Base-by-base conservation (phyloP, 2,797 vertebrate species). In the Phaenicophaeus curvirostris region DNA sequence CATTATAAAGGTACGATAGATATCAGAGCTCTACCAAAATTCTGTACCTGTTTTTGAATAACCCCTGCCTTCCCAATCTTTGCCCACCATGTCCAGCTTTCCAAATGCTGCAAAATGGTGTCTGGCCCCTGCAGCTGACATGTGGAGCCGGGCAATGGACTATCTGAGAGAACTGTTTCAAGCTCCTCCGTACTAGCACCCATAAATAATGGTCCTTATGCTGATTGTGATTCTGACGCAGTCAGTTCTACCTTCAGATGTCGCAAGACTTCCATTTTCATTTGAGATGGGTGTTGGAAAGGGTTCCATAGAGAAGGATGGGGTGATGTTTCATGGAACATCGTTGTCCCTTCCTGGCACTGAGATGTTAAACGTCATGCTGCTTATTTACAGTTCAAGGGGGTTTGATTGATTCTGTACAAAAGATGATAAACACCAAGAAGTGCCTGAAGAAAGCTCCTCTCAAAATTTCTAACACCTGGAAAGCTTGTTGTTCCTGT, bases 301-400 rank as follows among this genome's bases (percentile, higher is more conserved):
- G 35, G 31, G 7, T 5, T 79, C 48, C 31, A 0, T 0, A 50
- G 31, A 51, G n/a, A 82, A 66, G 55, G 8, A 0, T 11, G 23
- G 17, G 7, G 24, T 67, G 31, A 53, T 31, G 13, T 44, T 87
- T 71, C 65, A 31, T 16, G 30, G 35, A 85, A 39, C 8, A 48
- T 16, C 30, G 33, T 35, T 0, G 0, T 89, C 54, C 37, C 27
- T 75, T 77, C 41, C 61, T 72, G 39, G 31, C 21, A 20, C 55
- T 30, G 18, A 31, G 15, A 39, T 24, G n/a, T 54, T 63, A 67
- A 81, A 84, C 0, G 1, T 9, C 41, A 31, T n/a, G 35, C 6
- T 1, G 1, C 20, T 63, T 61, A 13, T 24, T 73, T 67, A 30
- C 30, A 61, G n/a, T 44, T 92, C 59, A 53, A 3, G 3, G 9